Conservation (phyloP, 2,113 vertebrate genomes). For the Rana temporaria region DNA sequence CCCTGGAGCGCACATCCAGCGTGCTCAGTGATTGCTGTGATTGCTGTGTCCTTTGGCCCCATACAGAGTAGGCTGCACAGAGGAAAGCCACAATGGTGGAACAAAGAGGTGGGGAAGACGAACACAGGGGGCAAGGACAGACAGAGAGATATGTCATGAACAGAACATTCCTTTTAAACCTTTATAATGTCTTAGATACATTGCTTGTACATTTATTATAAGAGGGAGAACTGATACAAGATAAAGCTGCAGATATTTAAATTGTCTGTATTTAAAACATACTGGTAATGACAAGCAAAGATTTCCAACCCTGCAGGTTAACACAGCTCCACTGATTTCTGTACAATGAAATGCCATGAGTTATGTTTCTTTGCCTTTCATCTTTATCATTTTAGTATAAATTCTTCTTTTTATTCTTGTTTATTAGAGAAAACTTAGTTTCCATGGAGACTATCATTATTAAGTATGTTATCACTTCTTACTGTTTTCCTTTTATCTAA, state of each 20-base stretch:
- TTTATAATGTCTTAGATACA: background rate
- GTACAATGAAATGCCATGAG: conserved; percentile 47
- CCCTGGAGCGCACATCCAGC: no score
- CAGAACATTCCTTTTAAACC: no score
- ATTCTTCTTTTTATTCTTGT: conserved; percentile 40
- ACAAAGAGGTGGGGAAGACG: no score
- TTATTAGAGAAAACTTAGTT: conserved; percentile 51
- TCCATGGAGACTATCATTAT: conserved; percentile 53
- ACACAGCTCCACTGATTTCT: conserved; percentile 36
- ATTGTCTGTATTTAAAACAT: conserved; percentile 29
- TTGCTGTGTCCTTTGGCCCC: no score
- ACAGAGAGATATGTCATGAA: no score
- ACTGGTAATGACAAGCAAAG: conserved; percentile 33
- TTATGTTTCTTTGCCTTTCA: conserved; percentile 46
- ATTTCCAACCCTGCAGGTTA: conserved; percentile 38
- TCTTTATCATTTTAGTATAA: conserved; percentile 48
- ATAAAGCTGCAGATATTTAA: conserved; percentile 33
- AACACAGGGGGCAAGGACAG: no score
- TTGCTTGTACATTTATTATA: background rate
- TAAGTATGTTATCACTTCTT: conserved; percentile 46
- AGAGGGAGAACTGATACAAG: background rate
- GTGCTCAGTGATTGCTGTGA: no score
- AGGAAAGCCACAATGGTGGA: no score
- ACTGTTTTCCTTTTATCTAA: conserved; percentile 48
- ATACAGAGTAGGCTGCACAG: no score